phyloP scores from a whole-genome alignment of 2,113 vertebrate genomes.

The Narcine bancroftii region DNA sequence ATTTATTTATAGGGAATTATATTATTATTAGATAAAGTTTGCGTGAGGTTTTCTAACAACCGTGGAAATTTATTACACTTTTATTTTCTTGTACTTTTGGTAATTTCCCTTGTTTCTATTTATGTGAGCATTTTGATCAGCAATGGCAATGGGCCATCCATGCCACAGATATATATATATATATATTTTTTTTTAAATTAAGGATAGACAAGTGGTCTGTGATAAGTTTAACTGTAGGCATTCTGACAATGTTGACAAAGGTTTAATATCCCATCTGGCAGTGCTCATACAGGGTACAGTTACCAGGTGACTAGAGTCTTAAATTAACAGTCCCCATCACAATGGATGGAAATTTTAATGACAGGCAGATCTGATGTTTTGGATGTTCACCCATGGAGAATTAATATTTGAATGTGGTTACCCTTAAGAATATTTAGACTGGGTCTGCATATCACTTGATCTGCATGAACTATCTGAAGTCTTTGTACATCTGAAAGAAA shows the following conservation, averaged over 20 bases:
- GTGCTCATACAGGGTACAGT: too few species aligned
- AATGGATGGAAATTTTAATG: background rate
- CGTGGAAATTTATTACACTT: background rate
- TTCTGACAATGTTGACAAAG: too few species aligned
- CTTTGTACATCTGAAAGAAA: background rate
- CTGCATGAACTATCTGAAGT: background rate
- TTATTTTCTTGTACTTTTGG: background rate
- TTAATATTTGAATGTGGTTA: background rate
- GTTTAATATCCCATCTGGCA: background rate
- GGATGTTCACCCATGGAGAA: background rate
- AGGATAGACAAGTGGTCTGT: background rate
- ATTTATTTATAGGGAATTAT: background rate
- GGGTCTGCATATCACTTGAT: background rate
- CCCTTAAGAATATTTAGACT: background rate
- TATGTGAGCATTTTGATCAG: background rate
- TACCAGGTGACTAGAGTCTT: background rate
- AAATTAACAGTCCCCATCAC: background rate
- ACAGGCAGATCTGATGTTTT: background rate
- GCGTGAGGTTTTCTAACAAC: background rate
- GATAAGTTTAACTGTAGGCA: constrained; percentile 7
- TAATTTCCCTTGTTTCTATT: background rate
- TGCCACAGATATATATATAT: background rate
- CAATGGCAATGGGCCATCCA: background rate
- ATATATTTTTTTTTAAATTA: background rate
- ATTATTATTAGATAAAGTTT: too few species aligned